Base-by-base conservation (phyloP, 2,888 invertebrate genomes). In the Halictus ligatus region DNA sequence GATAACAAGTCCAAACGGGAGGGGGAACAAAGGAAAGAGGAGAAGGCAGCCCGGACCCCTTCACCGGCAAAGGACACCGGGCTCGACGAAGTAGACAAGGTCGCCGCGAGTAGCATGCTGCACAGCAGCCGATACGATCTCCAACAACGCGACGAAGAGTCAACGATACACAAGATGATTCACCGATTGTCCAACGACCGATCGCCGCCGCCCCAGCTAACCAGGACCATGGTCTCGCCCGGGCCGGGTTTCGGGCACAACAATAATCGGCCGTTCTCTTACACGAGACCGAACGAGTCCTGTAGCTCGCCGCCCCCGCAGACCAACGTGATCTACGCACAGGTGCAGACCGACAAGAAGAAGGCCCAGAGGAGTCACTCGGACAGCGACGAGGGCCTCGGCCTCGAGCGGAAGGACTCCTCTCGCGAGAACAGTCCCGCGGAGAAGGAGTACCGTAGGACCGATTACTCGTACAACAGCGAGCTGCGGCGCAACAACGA, bases 301-400 rank as follows among this genome's bases (percentile, higher is more conserved):
- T 82, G 84, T 75, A 89, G 89, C 89, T 96, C 83, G 94, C 96
- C 83, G 95, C 96, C 93, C 93, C 95, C 95, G 58, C 95, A 92
- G 96, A 96, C 84, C 96, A 96, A 90, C 96, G 96, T 98, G 43
- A 97, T 98, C 75, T 98, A 98, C 93, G 98, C 98, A 12, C 97
- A 98, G 94, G 97, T 98, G 6, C 96, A 84, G 91, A 93, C 93
- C 95, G 95, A 94, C 95, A 96, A 91, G 95, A 96, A 94, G 94
- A 95, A 93, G 94, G 95, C 95, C n/a, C 95, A 96, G 79, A 94
- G 96, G 0, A 96, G 96, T 81, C 96, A 96, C 81, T 97, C 97
- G 18, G 98, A 98, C 93, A 98, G 98, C 93, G 98, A 98, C 89
- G 98, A 98, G 94, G 98, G 98, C 0, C 95, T 98, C n/a, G 98